A percentile compares a stretch with the other conserved stretches of the same genome.
These are phyloP conservation scores for Melanostoma mellinum DNA, from an alignment of 2,888 invertebrate species.

Conservation along the genomic window DNA sequence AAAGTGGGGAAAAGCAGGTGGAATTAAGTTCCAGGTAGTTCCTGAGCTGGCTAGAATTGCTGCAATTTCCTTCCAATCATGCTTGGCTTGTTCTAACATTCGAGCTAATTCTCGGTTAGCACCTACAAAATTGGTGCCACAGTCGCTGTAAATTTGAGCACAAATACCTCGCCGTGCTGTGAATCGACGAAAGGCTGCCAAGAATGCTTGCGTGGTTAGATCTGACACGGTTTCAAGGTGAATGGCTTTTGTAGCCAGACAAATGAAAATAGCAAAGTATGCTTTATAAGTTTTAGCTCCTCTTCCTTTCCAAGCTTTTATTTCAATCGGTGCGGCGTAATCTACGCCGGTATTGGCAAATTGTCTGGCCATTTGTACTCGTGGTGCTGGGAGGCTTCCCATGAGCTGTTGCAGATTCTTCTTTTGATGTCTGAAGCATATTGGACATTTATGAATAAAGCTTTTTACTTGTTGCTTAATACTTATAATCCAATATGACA, in stretches of 20 bases:
- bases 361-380: slow-evolving; percentile 25
- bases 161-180: slow-evolving; percentile 18
- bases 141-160: slow-evolving; percentile 15
- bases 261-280: slow-evolving; percentile 44
- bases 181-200: slow-evolving; percentile 10
- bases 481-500: no score
- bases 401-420: slow-evolving; percentile 3
- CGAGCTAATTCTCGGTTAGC: slow-evolving; percentile 9
- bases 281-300: neutral
- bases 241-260: slow-evolving; percentile 40
- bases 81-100: slow-evolving; percentile 1
- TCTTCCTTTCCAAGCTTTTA: no score
- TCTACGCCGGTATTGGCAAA: slow-evolving; percentile 56
- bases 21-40: slow-evolving; percentile 76
- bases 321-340: no score
- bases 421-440: no score
- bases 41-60: neutral
- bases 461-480: no score
- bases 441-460: no score
- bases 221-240: slow-evolving; percentile 40
- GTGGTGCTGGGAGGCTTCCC: slow-evolving; percentile 29
- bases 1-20: slow-evolving; percentile 75
- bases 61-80: slow-evolving; percentile 4
- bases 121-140: slow-evolving; percentile 16
- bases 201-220: slow-evolving; percentile 9